Percentiles rank a stretch among this genome's conserved stretches.
Evolutionary conservation across 2,888 invertebrate species (phyloP).

Genomic region (Zeuzera pyrina): DNA sequence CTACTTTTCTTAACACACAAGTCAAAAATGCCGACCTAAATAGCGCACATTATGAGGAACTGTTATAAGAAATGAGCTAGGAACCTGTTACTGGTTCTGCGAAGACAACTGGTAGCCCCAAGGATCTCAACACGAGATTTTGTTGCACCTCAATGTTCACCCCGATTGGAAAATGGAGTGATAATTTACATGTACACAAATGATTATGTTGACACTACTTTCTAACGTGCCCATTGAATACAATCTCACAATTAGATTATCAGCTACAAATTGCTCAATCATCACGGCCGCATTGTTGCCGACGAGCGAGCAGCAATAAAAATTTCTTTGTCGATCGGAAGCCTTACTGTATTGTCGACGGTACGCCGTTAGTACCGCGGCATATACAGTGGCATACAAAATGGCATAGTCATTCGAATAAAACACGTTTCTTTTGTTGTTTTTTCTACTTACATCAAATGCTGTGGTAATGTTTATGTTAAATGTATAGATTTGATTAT

Average conservation of each 20-base stretch:
- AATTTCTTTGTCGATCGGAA: constrained; percentile 30
- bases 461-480: not conserved
- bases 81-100: no score
- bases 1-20: no score
- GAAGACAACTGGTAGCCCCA: no score
- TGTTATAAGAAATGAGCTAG: no score
- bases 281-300: constrained; percentile 41
- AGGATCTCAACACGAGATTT: no score
- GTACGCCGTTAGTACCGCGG: constrained; percentile 12
- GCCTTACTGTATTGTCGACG: constrained; percentile 34
- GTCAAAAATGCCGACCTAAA: no score
- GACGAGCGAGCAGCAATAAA: constrained; percentile 28
- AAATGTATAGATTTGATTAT: no score
- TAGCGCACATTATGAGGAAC: no score
- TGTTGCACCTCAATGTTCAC: no score
- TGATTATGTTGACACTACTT: constrained; percentile 28
- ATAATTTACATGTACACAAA: no score
- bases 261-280: constrained; percentile 39
- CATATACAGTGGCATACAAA: constrained; percentile 19
- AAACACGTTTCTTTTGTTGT: constrained; percentile 13
- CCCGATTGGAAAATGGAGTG: no score
- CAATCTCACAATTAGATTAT: constrained; percentile 63
- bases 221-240: constrained; percentile 32
- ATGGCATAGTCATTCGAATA: constrained; percentile 26
- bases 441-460: constrained; percentile 1